These are phyloP conservation scores for Protaetia brevitarsis DNA, from an alignment of 1,140 invertebrate genomes.

Conservation along the genomic window DNA sequence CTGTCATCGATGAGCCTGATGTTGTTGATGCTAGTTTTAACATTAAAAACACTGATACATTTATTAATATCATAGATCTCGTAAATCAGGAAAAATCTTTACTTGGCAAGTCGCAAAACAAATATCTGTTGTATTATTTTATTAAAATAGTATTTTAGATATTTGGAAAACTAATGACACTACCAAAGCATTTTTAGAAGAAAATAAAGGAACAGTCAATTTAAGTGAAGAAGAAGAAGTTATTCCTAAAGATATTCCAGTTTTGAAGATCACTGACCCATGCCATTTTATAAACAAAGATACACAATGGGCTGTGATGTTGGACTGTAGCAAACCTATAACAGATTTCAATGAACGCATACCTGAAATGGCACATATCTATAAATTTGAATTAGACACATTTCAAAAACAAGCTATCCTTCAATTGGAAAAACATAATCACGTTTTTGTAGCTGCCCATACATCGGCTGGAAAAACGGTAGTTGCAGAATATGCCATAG, in stretches of 20 bases:
- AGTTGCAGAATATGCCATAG: conserved; percentile 98
- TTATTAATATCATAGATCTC: conserved; percentile 45
- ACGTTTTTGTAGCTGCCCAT: conserved; percentile 98
- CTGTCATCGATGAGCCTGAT: conserved; percentile 34
- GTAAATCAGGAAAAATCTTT: conserved; percentile 40
- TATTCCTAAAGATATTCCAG: conserved; percentile 37
- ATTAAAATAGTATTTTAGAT: background rate
- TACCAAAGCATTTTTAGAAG: background rate
- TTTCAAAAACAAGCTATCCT: conserved; percentile 97
- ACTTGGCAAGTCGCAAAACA: conserved; percentile 29
- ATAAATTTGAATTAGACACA: conserved; percentile 91
- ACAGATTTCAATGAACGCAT: conserved; percentile 79
- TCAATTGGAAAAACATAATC: conserved; percentile 88
- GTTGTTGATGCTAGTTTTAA: conserved; percentile 2
- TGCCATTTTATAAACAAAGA: conserved; percentile 34
- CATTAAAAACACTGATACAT: conserved; percentile 9
- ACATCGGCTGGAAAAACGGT: conserved; percentile 99
- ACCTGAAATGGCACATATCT: conserved; percentile 81
- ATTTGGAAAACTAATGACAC: conserved; percentile 24
- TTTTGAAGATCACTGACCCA: conserved; percentile 32
- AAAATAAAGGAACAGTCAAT: conserved; percentile 17
- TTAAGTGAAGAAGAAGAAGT: conserved; percentile 41
- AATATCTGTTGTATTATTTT: background rate
- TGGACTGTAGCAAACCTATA: conserved; percentile 78
- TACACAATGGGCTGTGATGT: conserved; percentile 80